Evolutionary conservation across 2,797 vertebrate species (phyloP).

Genomic region (Rhynchonycteris naso): DNA sequence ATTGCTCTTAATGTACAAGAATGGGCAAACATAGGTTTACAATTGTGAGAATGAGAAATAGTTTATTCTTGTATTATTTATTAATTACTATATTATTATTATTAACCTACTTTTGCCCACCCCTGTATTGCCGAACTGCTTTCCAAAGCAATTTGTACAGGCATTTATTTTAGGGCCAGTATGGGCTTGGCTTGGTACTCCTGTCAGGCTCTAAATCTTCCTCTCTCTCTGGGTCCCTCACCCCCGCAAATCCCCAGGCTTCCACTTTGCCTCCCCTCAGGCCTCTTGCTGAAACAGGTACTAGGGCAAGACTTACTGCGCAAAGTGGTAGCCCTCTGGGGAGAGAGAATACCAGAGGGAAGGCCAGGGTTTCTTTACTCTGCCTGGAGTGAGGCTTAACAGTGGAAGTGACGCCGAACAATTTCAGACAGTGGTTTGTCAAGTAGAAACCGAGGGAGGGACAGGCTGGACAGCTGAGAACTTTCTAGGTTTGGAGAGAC

Average conservation of each 20-base stretch:
- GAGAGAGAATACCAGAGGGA: background rate
- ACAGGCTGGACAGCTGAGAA: background rate
- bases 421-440: background rate
- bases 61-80: too few species aligned
- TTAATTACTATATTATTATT: background rate
- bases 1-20: background rate
- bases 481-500: background rate
- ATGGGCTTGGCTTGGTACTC: background rate
- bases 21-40: too few species aligned
- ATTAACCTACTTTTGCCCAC: background rate
- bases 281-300: background rate
- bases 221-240: background rate
- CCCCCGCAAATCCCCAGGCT: too few species aligned
- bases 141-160: background rate
- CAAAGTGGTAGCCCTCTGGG: background rate
- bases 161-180: background rate
- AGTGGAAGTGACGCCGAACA: background rate
- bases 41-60: too few species aligned
- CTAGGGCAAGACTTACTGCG: rapidly evolving
- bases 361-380: background rate
- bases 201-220: background rate
- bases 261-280: too few species aligned
- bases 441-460: background rate
- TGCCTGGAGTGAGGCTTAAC: background rate
- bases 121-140: background rate